These are phyloP conservation scores for Drosophila punjabiensis DNA, from an alignment of 1,140 invertebrate species.

Conservation along the genomic window DNA sequence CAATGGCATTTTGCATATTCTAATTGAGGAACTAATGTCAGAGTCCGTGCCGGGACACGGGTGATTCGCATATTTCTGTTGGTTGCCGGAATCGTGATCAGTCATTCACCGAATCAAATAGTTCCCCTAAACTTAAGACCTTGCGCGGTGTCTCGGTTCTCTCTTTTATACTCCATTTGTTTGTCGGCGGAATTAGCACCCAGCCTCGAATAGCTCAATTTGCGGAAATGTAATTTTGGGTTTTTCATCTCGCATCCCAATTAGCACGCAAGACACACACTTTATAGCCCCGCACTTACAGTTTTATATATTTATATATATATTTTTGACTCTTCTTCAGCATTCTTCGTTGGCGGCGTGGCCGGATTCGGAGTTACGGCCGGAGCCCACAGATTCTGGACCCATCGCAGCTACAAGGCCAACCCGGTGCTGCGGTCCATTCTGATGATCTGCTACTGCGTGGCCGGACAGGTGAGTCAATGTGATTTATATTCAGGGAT, in stretches of 20 bases:
- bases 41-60: not conserved
- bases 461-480: conserved; percentile 88
- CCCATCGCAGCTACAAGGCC: conserved; percentile 94
- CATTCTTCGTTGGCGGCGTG: conserved; percentile 85
- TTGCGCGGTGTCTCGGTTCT: conserved; percentile 29
- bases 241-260: conserved; percentile 58
- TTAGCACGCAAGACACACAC: conserved; percentile 58
- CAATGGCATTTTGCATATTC: conserved; percentile 46
- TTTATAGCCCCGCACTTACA: conserved; percentile 31
- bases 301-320: conserved; percentile 2
- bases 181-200: conserved; percentile 66
- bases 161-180: conserved; percentile 38
- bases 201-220: conserved; percentile 70
- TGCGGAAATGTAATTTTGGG: conserved; percentile 72
- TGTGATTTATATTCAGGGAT: conserved; percentile 7
- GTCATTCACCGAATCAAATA: conserved; percentile 27
- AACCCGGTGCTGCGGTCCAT: conserved; percentile 90
- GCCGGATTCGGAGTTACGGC: conserved; percentile 91
- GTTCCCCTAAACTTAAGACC: conserved; percentile 16
- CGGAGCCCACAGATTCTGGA: conserved; percentile 94
- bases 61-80: conserved; percentile 23
- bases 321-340: conserved; percentile 77
- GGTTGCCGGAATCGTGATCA: conserved; percentile 31
- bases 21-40: conserved; percentile 47
- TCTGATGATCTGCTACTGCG: conserved; percentile 89